Evolutionary conservation across 1,140 invertebrate genomes (phyloP).

Genomic region (Eumeta japonica): DNA sequence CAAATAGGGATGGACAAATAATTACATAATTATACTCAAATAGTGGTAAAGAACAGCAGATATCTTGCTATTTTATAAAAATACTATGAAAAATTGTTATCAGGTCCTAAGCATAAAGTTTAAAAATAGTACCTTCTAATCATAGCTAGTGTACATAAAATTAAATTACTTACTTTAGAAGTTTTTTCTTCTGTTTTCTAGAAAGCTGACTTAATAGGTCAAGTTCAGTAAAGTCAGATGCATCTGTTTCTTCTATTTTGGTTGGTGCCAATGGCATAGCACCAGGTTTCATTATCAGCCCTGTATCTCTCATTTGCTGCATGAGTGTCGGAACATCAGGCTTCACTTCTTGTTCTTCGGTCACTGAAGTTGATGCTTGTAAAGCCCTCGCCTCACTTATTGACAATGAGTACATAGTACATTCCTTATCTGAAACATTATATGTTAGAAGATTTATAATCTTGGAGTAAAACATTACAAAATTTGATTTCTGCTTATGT

Average conservation of each 20-base stretch:
- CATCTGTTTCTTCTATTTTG: slow-evolving; percentile 55
- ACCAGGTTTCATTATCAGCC: slow-evolving; percentile 82
- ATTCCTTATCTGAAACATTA: slow-evolving; percentile 86
- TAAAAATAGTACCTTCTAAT: too few relatives aligned
- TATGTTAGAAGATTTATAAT: slow-evolving; percentile 10
- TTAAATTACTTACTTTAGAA: slow-evolving; percentile 70
- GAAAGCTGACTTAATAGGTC: slow-evolving; percentile 80
- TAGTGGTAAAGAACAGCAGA: too few relatives aligned
- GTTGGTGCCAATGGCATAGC: slow-evolving; percentile 53
- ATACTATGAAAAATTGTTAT: too few relatives aligned
- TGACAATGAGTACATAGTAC: slow-evolving; percentile 87
- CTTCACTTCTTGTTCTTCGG: slow-evolving; percentile 60
- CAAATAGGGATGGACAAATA: too few relatives aligned
- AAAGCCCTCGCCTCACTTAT: slow-evolving; percentile 65
- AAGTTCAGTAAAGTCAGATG: slow-evolving; percentile 63
- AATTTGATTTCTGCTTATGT: too few relatives aligned
- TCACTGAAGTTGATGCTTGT: slow-evolving; percentile 61
- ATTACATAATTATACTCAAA: too few relatives aligned
- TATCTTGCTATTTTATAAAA: too few relatives aligned
- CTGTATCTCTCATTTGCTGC: slow-evolving; percentile 90
- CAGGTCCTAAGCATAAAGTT: too few relatives aligned
- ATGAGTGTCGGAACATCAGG: slow-evolving; percentile 69
- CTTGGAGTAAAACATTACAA: slow-evolving; percentile 1
- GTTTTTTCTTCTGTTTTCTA: slow-evolving; percentile 86
- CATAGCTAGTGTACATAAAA: too few relatives aligned